Evolutionary conservation across 92 coral and sea anemone genomes (phyloP), one percentile per base, ranked within the genome.

Genomic region (Meandrina meandrites): DNA sequence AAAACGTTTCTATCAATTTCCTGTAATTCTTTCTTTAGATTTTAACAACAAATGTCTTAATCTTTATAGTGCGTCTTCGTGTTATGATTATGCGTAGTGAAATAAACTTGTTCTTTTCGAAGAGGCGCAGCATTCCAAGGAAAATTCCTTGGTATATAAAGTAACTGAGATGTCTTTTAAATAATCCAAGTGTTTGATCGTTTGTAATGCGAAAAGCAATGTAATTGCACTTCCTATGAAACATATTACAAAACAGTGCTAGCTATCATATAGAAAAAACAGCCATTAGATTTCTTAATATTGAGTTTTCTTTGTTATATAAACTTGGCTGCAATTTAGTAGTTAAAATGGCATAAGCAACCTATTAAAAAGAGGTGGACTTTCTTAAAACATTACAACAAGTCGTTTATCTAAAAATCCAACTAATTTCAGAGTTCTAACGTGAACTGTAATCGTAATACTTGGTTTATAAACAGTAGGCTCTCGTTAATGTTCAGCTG

Each of bases 121-220:
- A 42, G 28, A 51, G 36, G 68, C 68, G 40, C 22, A 16, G 31
- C 36, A 18, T 79, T 50, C 50, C 10, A 31, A 53, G 47, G 42
- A 32, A 21, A 28, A 54, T 79, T 30, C 45, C 58, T 14, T 1
- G 57, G 13, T 3, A 27, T 47, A 7, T 24, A 62, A 24, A 80
- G 73, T 37, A 24, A 40, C 54, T 14, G 74, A 62, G 71, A 66
- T 4, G 40, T 58, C 75, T 14, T 60, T 80, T 80, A 80, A 80
- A 80, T 80, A 80, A 34, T n/a, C 73, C 51, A 60, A 15, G n/a
- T 0, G 0, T 37, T 60, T 66, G 54, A 37, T 10, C 58, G 21
- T 14, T 76, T 15, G 10, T 45, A 19, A 37, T 37, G 15, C 27
- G 21, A 36, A 75, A 48, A 48, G 48, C 48, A 45, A n/a, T n/a